Base-by-base conservation (phyloP, 2,113 vertebrate species). In the Excalfactoria chinensis region DNA sequence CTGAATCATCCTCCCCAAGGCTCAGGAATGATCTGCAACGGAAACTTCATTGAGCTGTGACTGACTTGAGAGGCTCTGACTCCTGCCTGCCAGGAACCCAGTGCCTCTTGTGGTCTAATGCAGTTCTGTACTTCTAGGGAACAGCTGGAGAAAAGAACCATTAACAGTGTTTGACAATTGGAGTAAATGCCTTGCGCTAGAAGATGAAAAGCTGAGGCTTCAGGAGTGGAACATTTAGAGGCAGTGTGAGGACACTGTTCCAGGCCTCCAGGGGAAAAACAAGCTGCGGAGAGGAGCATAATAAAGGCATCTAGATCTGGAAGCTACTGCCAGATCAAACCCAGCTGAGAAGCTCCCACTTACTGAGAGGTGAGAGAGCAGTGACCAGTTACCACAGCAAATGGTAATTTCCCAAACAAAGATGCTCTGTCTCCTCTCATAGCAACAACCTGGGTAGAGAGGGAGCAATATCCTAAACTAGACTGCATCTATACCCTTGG, bases 241-340 rank as follows among this genome's bases (percentile, higher is more conserved):
- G 23, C 1, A 8, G 18, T 4, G 2, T 72, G 34, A 77, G 8
- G 58, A 13, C 71, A 49, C 25, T 9, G 28, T 43, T 73, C 35
- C 64, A 83, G 55, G 19, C 22, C 37, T 80, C 68, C 28, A 34
- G 37, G 20, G 18, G 17, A 18, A 40, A 56, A 0, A 3, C 23
- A 44, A 59, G 60, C 19, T 7, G 34, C 28, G 40, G 20, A 59
- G 46, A 74, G 15, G 23, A 88, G 30, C 40, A 51, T 28, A 63
- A 71, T 11, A 73, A 55, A 76, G 25, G 55, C 41, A 89, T 34
- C 28, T 20, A n/a, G 22, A 21, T 64, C 62, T 95, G 85, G 72
- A 88, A 80, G n/a, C 14, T 83, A 30, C 40, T 79, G 43, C 51
- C 28, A 49, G 55, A 62, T 32, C 5, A 21, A 85, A 63, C 22